These are phyloP conservation scores for Chrysaora quinquecirrha DNA, from an alignment of 30 jellyfish, hydroid and myxozoan species.

Conservation along the genomic window DNA sequence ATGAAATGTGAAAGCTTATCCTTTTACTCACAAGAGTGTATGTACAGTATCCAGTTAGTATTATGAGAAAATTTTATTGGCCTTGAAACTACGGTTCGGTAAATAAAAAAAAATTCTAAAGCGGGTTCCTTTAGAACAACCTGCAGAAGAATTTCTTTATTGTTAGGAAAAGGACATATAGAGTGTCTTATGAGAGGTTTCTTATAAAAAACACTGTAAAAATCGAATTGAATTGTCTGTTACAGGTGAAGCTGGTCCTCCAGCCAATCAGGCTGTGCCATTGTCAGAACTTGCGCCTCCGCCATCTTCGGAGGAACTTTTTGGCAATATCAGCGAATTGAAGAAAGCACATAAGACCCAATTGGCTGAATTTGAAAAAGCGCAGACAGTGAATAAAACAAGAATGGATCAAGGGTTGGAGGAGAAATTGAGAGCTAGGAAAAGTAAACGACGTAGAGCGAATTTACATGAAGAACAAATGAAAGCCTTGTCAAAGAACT, in stretches of 20 bases:
- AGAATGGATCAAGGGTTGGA: slow-evolving; percentile 82
- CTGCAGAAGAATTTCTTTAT: no score
- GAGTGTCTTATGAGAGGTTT: no score
- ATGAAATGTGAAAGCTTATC: no score
- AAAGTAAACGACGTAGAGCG: slow-evolving; percentile 70
- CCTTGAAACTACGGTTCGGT: no score
- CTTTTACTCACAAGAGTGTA: no score
- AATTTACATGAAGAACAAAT: slow-evolving; percentile 66
- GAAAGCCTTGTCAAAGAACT: slow-evolving; percentile 13
- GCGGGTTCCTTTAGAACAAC: no score
- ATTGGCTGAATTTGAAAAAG: slow-evolving; percentile 81
- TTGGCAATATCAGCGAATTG: slow-evolving; percentile 77
- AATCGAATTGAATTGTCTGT: background rate
- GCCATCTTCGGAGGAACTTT: slow-evolving; percentile 79
- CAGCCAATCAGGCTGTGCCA: slow-evolving; percentile 72
- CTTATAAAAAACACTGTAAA: no score
- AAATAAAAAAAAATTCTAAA: no score
- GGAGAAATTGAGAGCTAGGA: slow-evolving; percentile 70
- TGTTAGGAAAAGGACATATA: no score
- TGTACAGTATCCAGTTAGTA: no score
- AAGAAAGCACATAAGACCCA: slow-evolving; percentile 64
- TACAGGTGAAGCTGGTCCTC: slow-evolving; percentile 69
- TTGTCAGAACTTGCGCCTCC: slow-evolving; percentile 92
- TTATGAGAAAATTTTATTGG: no score
- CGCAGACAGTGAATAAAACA: slow-evolving; percentile 73